Percentiles rank a stretch among this genome's conserved stretches.
Conservation (phyloP, 1,140 invertebrate genomes). For the Doryteuthis pealeii region DNA sequence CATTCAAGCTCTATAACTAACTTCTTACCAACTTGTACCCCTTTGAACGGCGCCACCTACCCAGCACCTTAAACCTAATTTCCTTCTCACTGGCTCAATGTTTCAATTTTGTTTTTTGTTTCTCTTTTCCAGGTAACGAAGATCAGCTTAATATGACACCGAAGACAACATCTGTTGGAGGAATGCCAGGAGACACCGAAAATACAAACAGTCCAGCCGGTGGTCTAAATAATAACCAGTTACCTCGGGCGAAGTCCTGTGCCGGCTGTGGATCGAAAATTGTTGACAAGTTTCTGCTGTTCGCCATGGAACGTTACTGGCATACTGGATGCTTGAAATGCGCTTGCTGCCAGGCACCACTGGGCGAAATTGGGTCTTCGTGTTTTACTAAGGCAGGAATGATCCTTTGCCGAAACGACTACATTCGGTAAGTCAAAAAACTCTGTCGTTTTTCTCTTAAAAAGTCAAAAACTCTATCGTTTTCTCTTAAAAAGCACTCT, state of each 20-base stretch:
- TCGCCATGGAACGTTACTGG: constrained; percentile 90
- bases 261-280: constrained; percentile 73
- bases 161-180: neutral
- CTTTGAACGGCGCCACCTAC: too few species aligned
- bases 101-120: neutral
- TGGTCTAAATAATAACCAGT: neutral
- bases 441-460: too few species aligned
- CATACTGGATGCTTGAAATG: constrained; percentile 89
- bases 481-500: constrained; percentile 12
- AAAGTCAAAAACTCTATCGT: constrained; percentile 3
- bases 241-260: constrained; percentile 51
- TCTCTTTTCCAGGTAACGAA: neutral
- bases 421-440: constrained; percentile 80
- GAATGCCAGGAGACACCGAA: neutral
- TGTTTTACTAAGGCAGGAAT: constrained; percentile 89
- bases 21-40: too few species aligned
- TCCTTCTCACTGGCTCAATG: too few species aligned
- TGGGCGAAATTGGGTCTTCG: constrained; percentile 84
- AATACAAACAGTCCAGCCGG: neutral
- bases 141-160: neutral
- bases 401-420: constrained; percentile 92
- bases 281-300: constrained; percentile 82
- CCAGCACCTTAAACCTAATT: too few species aligned
- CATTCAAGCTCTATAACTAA: too few species aligned
- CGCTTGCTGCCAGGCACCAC: constrained; percentile 78